Percentiles rank a stretch among this genome's conserved stretches.
phyloP scores from a whole-genome alignment of 2,113 vertebrate genomes.

The Desmodus rotundus region DNA sequence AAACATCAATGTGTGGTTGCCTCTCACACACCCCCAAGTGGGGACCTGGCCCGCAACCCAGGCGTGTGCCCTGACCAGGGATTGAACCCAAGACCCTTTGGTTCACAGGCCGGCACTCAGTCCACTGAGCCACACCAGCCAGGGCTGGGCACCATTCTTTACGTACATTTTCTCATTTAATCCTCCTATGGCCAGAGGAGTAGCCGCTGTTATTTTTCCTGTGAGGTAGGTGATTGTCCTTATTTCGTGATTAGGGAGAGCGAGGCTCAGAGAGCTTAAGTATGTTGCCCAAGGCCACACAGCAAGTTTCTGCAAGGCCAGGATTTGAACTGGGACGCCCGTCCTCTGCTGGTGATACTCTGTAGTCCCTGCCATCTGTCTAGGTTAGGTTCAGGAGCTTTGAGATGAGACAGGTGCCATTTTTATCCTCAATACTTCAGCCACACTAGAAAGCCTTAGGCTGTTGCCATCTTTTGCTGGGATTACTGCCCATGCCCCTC shows the following conservation, averaged over 20 bases:
- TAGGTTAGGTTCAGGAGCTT: neutral
- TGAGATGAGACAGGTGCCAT: neutral
- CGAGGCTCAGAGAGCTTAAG: neutral
- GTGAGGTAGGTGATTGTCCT: neutral
- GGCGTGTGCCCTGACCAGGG: no score
- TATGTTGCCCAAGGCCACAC: neutral
- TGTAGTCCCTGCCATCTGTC: neutral
- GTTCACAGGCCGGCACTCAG: no score
- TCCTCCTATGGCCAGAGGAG: neutral
- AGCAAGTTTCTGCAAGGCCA: neutral
- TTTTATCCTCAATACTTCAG: neutral
- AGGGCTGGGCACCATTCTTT: neutral
- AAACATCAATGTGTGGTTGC: no score
- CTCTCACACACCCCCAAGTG: no score
- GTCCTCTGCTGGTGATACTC: fast-evolving
- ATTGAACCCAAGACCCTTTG: no score
- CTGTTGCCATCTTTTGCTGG: neutral
- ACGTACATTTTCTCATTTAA: neutral
- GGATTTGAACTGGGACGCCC: neutral
- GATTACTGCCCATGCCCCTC: neutral
- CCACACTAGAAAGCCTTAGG: neutral
- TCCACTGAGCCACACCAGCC: no score
- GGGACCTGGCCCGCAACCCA: no score
- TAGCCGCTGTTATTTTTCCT: neutral
- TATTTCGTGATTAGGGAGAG: neutral